Percentiles rank a stretch among this genome's conserved stretches.
Conservation (phyloP, 2,113 vertebrate genomes). For the Psilopsiagon aymara region DNA sequence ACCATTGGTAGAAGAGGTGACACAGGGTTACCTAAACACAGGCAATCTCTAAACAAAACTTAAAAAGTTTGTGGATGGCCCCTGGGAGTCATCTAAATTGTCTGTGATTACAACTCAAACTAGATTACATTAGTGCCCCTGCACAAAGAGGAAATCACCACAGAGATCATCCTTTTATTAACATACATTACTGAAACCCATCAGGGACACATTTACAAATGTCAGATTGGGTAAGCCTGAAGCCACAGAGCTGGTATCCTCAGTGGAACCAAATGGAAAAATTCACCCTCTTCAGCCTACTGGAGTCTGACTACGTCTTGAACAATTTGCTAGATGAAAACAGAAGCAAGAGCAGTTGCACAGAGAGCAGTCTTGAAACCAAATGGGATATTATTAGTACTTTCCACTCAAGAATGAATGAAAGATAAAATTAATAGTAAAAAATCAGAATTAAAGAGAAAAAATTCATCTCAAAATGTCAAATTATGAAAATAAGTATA, state of each 20-base stretch:
- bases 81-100: background rate
- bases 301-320: background rate
- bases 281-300: background rate
- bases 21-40: background rate
- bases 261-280: background rate
- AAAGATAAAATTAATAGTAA: background rate
- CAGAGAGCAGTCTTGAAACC: background rate
- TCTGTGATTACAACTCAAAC: background rate
- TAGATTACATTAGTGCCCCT: background rate
- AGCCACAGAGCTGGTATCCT: background rate
- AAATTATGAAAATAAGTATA: background rate
- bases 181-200: background rate
- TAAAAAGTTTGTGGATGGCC: background rate
- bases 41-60: background rate
- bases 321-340: background rate
- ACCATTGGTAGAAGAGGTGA: background rate
- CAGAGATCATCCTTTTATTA: background rate
- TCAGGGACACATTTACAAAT: background rate
- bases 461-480: background rate
- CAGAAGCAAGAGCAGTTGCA: background rate
- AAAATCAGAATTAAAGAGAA: background rate
- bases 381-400: background rate
- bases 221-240: background rate
- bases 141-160: background rate
- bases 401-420: background rate